Conservation (phyloP, 92 coral and sea anemone genomes). For the Isaurus tuberculatus region DNA sequence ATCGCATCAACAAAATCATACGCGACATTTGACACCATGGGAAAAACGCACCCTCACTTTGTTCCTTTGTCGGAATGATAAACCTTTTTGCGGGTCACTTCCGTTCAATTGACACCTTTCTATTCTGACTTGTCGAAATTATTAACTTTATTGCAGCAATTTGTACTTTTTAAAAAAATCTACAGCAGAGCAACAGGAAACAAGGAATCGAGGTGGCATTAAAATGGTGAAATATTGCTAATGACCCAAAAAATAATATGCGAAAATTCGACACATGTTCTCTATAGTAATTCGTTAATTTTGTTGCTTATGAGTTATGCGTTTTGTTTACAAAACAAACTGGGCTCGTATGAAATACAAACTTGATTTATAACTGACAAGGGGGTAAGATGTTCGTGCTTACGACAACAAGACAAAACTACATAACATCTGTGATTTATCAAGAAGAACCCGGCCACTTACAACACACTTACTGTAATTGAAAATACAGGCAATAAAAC, state of each 20-base stretch:
- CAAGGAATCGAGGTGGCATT: neutral
- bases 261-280: slow-evolving; percentile 20
- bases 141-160: slow-evolving; percentile 21
- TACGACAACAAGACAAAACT: neutral
- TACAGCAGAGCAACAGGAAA: neutral
- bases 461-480: neutral
- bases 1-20: neutral
- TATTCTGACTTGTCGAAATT: slow-evolving; percentile 23
- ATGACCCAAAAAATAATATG: neutral
- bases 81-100: slow-evolving; percentile 37
- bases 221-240: neutral
- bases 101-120: slow-evolving; percentile 44
- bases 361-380: neutral
- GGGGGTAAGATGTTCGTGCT: neutral
- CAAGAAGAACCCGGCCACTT: neutral
- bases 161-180: slow-evolving; percentile 3
- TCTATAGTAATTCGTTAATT: slow-evolving; percentile 5
- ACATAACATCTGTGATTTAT: neutral
- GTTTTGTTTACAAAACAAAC: slow-evolving; percentile 31
- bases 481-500: neutral
- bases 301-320: neutral
- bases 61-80: slow-evolving; percentile 33
- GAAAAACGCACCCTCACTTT: slow-evolving; percentile 9
- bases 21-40: slow-evolving; percentile 65
- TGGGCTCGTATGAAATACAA: slow-evolving; percentile 6